Percentiles rank a stretch among this genome's conserved stretches.
phyloP scores from a whole-genome alignment of 35 echinoderm and acorn worm genomes.

The Ophioderma brevispina region DNA sequence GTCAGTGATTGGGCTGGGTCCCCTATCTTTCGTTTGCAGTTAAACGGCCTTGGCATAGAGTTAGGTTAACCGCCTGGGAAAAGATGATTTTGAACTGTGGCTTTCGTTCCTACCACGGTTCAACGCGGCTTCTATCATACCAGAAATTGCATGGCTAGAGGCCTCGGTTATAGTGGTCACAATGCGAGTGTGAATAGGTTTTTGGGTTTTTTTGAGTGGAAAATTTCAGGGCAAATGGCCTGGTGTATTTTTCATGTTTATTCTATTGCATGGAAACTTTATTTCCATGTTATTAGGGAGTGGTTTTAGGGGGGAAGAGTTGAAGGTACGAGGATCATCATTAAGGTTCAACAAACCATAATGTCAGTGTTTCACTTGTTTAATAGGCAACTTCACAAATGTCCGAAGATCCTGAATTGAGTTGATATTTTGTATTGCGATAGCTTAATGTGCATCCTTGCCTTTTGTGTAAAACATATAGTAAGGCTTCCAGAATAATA shows the following conservation, averaged over 20 bases:
- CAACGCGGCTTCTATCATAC: background rate
- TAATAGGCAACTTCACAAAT: background rate
- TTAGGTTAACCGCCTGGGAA: background rate
- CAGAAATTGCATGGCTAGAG: background rate
- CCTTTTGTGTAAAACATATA: background rate
- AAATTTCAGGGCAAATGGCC: background rate
- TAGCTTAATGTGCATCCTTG: background rate
- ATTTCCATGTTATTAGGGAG: background rate
- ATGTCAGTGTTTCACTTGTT: background rate
- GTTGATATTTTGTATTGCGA: background rate
- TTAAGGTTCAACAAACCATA: background rate
- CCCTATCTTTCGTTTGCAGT: background rate
- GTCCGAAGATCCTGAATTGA: background rate
- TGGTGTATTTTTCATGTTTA: too few species aligned
- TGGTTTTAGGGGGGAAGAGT: background rate
- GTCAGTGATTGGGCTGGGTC: constrained; percentile 20
- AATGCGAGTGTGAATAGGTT: background rate
- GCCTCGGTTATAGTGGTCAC: background rate
- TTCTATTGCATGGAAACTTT: background rate
- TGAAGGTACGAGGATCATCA: background rate
- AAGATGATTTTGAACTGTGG: background rate
- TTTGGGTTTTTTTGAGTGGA: background rate
- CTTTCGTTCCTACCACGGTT: background rate
- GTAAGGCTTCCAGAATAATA: background rate
- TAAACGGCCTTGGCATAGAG: background rate